Base-by-base conservation (phyloP, 2,113 vertebrate genomes). In the Notothenia coriiceps region DNA sequence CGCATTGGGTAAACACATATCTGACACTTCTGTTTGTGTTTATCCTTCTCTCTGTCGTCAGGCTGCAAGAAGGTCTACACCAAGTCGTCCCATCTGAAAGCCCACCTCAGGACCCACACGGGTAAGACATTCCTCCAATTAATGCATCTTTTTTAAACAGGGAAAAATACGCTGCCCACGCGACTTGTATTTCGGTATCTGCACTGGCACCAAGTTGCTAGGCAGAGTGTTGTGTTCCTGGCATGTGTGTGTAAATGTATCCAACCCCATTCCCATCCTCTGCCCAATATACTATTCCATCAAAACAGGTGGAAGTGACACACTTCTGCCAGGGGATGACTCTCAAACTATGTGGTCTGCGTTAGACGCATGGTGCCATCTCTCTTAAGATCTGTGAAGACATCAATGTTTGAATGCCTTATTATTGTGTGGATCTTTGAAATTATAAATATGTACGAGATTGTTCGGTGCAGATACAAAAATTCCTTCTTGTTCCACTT, bases 301-400 rank as follows among this genome's bases (percentile, higher is more conserved):
- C 88, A 94, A 94, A 94, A 92, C 93, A 94, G 93, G 93, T 94
- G 93, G 93, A 94, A 93, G 93, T 91, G 89, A 93, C 91, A 93
- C 87, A 91, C 91, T 92, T 92, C 89, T 93, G 90, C 90, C 91
- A 91, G 89, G 60, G 86, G 84, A 86, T 87, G 88, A 88, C 89
- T 90, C 80, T 84, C 67, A 10, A 63, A 74, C 70, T 86, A 84
- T 88, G 90, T 83, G 77, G 52, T 62, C 78, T 60, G 73, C 3
- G 62, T 54, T 13, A 70, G 82, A 82, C 77, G 46, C 54, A 62
- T 55, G 83, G 70, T 87, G 84, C 87, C 82, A 57, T 79, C 79
- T 83, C 80, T 67, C 63, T 51, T 67, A 25, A n/a, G 65, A 72
- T 46, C 64, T 29, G 63, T 66, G 86, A 35, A 20, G 67, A 84